Base-by-base conservation (phyloP, 2,113 vertebrate genomes). In the Pelvicachromis taeniatus region DNA sequence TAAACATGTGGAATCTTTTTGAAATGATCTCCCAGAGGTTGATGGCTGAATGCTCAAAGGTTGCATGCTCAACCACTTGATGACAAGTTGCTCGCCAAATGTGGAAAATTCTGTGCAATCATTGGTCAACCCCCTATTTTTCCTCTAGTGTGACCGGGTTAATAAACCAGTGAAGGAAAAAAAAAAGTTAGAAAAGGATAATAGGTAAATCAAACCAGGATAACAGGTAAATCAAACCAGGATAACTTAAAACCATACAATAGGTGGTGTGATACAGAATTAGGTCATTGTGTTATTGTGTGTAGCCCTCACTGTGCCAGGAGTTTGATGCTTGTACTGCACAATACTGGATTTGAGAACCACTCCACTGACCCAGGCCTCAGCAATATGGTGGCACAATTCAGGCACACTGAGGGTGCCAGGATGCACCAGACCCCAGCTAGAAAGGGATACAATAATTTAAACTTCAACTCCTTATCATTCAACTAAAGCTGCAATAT, bases 351-450 rank as follows among this genome's bases (percentile, higher is more conserved):
- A 96, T 33, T 95, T 85, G 91, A 98, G 96, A 85, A 94, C 94
- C 68, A 92, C 93, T 63, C 68, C 95, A 53, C 95, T 96, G 95
- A 99, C 97, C 97, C 97, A 99, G 85, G 94, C 95, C 94, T 99
- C 98, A 70, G 98, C 98, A 65, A 98, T 87, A 87, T 98, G 97
- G 85, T 97, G 97, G 59, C 97, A 98, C 87, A 99, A 95, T 90
- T 99, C 98, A 6, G 98, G 98, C 48, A 99, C 96, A 23, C 97
- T 98, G 2, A 99, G 96, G 80, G 98, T 93, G 85, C 94, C 97
- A 45, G 99, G 98, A 93, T 99, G 98, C 90, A 98, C 97, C 4
- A 98, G 96, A 77, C 97, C 98, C 98, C 98, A 99, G 91, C 98
- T 99, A 33, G 10, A 92, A 2, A 83, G 50, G 84, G 1, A 84